Conservation (phyloP, 2,113 vertebrate genomes). For the Perca flavescens region DNA sequence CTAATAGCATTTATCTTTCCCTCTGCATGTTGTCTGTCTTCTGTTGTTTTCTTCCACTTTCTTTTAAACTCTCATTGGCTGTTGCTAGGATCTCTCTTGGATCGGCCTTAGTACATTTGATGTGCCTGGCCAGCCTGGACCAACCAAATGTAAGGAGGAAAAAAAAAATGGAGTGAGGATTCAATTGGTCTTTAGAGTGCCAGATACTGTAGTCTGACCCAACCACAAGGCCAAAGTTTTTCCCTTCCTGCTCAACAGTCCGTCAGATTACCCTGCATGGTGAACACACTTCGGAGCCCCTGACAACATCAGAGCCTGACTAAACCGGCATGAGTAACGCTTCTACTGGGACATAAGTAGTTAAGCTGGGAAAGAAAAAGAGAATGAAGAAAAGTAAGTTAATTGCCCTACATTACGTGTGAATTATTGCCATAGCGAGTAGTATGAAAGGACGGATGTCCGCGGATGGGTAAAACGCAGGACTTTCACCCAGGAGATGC, state of each 20-base stretch:
- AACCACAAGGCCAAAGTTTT: not conserved
- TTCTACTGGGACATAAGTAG: not conserved
- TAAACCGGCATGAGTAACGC: not conserved
- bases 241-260: conserved; percentile 6
- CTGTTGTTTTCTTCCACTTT: conserved; percentile 11
- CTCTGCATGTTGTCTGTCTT: not conserved
- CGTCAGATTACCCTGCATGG: conserved; percentile 2
- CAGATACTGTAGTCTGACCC: not conserved
- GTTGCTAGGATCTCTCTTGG: not conserved
- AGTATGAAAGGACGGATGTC: no score
- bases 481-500: no score
- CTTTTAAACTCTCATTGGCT: conserved; percentile 20
- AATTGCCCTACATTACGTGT: no score
- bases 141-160: not conserved
- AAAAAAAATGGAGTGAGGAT: no score
- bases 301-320: conserved; percentile 4
- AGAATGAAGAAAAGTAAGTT: not conserved
- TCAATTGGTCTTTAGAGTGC: not conserved
- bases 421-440: no score
- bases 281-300: not conserved
- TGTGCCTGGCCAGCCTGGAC: not conserved
- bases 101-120: not conserved
- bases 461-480: no score
- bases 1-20: conserved; percentile 18
- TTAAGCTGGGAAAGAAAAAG: not conserved